Percentiles rank a stretch among this genome's conserved stretches.
Evolutionary conservation across 2,113 vertebrate species (phyloP).

Genomic region (Poecile atricapillus): DNA sequence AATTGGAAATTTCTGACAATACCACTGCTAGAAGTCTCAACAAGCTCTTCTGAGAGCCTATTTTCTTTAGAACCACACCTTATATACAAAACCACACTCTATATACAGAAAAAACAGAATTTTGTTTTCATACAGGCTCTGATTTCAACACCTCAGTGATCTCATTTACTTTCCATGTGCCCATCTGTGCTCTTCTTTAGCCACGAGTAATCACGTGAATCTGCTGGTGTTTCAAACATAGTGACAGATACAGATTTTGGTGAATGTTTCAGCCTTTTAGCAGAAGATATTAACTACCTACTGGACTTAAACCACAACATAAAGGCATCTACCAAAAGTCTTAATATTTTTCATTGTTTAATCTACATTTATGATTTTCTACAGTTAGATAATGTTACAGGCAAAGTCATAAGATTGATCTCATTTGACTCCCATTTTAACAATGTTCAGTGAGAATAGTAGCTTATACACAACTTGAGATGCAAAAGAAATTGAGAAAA

Average conservation of each 20-base stretch:
- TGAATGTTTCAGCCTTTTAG: neutral
- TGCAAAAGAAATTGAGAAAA: neutral
- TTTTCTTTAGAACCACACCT: constrained; percentile 2
- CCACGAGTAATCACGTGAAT: neutral
- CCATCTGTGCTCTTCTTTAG: neutral
- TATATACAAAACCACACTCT: neutral
- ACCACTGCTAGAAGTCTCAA: neutral
- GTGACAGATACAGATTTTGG: neutral
- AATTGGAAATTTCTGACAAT: neutral
- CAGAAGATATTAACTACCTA: neutral
- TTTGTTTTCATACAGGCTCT: neutral
- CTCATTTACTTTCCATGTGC: neutral
- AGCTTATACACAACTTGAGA: neutral
- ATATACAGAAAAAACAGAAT: neutral
- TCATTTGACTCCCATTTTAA: neutral
- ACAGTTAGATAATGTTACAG: neutral
- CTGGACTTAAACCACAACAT: neutral
- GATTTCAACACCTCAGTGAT: neutral
- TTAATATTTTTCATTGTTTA: neutral
- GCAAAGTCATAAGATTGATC: neutral
- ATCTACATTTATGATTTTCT: neutral
- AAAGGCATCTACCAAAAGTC: neutral
- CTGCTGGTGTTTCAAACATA: neutral
- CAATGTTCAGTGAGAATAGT: neutral
- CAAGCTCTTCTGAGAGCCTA: neutral